Conservation (phyloP, 2,888 invertebrate genomes). For the Cephus sareptanus region DNA sequence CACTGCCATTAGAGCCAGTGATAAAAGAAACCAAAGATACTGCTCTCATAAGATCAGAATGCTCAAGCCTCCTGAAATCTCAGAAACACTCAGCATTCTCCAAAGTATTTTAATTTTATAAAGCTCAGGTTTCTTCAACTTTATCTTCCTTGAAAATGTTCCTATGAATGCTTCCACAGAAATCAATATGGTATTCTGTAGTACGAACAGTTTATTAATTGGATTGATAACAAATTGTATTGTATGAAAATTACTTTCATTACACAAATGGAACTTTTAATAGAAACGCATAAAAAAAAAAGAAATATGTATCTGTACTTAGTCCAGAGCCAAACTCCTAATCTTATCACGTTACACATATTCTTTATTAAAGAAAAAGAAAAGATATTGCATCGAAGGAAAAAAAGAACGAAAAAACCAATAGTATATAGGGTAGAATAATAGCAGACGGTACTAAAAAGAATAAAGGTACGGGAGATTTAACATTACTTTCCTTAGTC, state of each 20-base stretch:
- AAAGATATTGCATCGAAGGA: background rate
- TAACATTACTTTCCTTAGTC: conserved; percentile 11
- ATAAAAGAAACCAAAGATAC: conserved; percentile 22
- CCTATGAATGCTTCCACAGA: background rate
- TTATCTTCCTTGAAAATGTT: background rate
- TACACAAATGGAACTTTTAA: background rate
- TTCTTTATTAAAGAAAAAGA: background rate
- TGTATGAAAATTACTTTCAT: background rate
- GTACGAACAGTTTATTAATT: background rate
- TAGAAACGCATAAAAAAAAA: background rate
- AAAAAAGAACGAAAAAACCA: background rate
- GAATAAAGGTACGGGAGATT: background rate
- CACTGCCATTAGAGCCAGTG: conserved; percentile 30
- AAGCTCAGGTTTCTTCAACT: background rate
- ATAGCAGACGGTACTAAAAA: background rate
- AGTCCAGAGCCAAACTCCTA: background rate
- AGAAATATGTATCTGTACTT: background rate
- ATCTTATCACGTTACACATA: background rate
- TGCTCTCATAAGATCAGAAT: conserved; percentile 32
- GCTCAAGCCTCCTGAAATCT: conserved; percentile 29
- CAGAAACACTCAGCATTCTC: conserved; percentile 28
- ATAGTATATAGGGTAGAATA: background rate
- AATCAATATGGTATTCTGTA: background rate
- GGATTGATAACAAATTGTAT: background rate
- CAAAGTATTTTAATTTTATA: conserved; percentile 21